These are phyloP conservation scores for Aegotheles bennettii DNA, from an alignment of 2,113 vertebrate genomes.

Conservation along the genomic window DNA sequence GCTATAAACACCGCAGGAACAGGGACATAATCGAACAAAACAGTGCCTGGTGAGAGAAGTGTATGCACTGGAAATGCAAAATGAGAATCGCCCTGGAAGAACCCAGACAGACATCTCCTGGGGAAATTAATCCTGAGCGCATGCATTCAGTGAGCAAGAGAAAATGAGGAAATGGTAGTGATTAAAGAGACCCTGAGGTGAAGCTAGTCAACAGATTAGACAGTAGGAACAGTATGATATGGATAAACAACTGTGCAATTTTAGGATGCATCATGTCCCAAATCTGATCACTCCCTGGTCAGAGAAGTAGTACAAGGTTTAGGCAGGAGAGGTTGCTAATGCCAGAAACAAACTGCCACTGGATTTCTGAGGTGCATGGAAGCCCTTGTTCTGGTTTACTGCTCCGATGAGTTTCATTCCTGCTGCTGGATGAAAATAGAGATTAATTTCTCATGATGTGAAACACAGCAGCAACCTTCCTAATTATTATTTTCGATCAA, in stretches of 20 bases:
- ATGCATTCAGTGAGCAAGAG: not conserved
- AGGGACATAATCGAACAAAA: not conserved
- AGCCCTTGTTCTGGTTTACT: not conserved
- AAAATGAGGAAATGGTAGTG: not conserved
- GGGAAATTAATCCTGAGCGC: not conserved
- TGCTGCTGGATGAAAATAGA: not conserved
- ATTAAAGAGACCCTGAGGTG: slow-evolving; percentile 18
- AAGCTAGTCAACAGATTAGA: not conserved
- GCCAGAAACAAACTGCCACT: not conserved
- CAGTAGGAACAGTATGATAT: not conserved
- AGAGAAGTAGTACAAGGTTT: not conserved
- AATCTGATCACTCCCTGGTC: not conserved
- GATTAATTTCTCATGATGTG: slow-evolving; percentile 7
- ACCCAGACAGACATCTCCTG: not conserved
- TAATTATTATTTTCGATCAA: slow-evolving; percentile 45
- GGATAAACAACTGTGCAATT: not conserved
- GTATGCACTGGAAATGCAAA: slow-evolving; percentile 4
- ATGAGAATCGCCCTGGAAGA: not conserved
- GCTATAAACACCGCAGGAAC: not conserved
- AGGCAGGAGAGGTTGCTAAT: not conserved
- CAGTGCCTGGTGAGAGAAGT: not conserved
- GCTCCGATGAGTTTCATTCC: not conserved
- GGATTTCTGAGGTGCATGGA: not conserved
- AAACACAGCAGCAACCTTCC: not conserved
- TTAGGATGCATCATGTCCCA: not conserved